Evolutionary conservation across 2,113 vertebrate species (phyloP), one percentile per base, ranked within the genome.

Genomic region (Propithecus coquereli): DNA sequence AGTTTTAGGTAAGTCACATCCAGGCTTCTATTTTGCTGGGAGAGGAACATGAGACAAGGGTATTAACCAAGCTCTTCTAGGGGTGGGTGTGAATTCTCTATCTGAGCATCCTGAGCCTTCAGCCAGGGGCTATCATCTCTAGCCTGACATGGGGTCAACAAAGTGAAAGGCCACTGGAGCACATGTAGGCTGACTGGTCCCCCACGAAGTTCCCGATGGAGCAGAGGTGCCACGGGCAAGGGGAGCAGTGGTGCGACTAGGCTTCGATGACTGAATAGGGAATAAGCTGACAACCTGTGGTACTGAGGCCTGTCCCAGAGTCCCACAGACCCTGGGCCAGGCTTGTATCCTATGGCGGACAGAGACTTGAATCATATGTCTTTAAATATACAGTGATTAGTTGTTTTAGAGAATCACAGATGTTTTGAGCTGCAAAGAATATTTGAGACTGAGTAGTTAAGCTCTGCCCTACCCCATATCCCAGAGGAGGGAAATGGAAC

Each of bases 211-310:
- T 88, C 63, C 4, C 12, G 50, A 8, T 40, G 71, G n/a, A 43
- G 45, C 20, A 22, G 95, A 79, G 6, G 3, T 25, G 25, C 47
- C 23, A 30, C 1, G 0, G 34, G 57, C 25, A 57, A 54, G 34
- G 37, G 0, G 3, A 71, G 16, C 0, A 1, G 16, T 9, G 17
- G 9, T n/a, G 1, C 12, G 25, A 1, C 25, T 8, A 90, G 73
- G 70, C 30, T 2, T 40, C 16, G 0, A 2, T 73, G 32, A 90
- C 90, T 8, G 70, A 14, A 1, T 13, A 40, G 0, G 47, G 91
- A 76, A 1, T 34, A 45, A 89, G 18, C 54, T n/a, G 37, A 61
- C 81, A 43, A 9, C 17, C 16, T 1, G 25, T 9, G 13, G 76
- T 47, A 32, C 27, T 2, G 50, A 23, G 68, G 18, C 59, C n/a